Conservation (phyloP, 2,888 invertebrate genomes). For the Trissolcus japonicus region DNA sequence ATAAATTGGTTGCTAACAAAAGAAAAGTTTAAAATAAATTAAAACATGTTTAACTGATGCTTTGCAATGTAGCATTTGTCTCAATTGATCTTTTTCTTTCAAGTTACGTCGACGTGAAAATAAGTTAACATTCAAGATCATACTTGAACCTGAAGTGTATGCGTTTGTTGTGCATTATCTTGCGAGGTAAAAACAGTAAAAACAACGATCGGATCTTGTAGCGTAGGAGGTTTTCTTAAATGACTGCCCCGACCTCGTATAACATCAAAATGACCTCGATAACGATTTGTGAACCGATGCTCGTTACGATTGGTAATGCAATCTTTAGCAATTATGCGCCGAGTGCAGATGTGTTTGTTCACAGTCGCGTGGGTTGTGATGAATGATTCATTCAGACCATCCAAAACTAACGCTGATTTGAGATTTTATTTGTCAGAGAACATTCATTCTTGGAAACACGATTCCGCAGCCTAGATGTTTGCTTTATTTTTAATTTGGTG, state of each 20-base stretch:
- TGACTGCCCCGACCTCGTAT: conserved; percentile 52
- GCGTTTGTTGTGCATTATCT: conserved; percentile 45
- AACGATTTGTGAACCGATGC: conserved; percentile 63
- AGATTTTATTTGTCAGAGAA: conserved; percentile 60
- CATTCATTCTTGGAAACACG: conserved; percentile 36
- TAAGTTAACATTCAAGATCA: conserved; percentile 16
- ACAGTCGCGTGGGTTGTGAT: conserved; percentile 41
- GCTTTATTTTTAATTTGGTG: neutral
- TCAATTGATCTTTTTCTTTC: conserved; percentile 41
- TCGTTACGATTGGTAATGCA: conserved; percentile 58
- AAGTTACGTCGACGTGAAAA: conserved; percentile 41
- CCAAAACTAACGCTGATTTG: conserved; percentile 47
- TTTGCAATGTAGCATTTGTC: neutral
- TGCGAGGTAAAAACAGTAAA: conserved; percentile 33
- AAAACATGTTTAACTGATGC: neutral
- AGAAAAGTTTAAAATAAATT: neutral
- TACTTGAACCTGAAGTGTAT: conserved; percentile 33
- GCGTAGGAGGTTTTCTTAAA: conserved; percentile 53
- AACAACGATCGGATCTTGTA: conserved; percentile 40
- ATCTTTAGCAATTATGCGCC: conserved; percentile 50
- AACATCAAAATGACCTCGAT: conserved; percentile 62
- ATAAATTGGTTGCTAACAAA: neutral
- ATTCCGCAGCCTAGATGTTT: neutral
- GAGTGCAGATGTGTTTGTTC: conserved; percentile 32
- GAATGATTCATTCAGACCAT: conserved; percentile 52